Base-by-base conservation (phyloP, 1,140 invertebrate genomes). In the Sycophila sp. region DNA sequence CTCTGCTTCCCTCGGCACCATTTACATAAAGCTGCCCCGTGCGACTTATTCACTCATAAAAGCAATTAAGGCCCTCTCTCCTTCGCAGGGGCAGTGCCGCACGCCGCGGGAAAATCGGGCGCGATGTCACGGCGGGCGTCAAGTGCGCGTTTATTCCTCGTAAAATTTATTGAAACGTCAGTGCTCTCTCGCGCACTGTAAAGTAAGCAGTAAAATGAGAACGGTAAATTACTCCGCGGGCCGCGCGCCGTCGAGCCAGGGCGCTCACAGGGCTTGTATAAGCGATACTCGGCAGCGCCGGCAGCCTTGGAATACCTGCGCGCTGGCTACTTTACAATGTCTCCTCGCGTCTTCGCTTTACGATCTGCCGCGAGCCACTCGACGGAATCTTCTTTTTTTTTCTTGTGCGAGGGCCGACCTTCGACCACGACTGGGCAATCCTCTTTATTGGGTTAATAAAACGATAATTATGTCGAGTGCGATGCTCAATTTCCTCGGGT, bases 361-460 rank as follows among this genome's bases (percentile, higher is more conserved):
- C 30, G 63, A 65, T 47, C 34, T 65, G 11, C 49, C 19, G 49
- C 47, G n/a, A 30, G 19, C n/a, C n/a, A n/a, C n/a, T n/a, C n/a
- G n/a, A n/a, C n/a, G n/a, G n/a, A n/a, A n/a, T n/a, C n/a, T n/a
- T n/a, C n/a, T n/a, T n/a, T n/a, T n/a, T 65, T 65, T 65, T 65
- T 55, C 26, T 7, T 17, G 19, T 2, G 6, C 30, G 10, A 40
- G n/a, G 19, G 4, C 17, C 19, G 1, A 26, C 40, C 28, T 26
- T 17, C 40, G 24, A 26, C 11, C n/a, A n/a, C 58, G 4, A n/a
- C 13, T 11, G 7, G 26, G 58, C 36, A 36, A 42, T 49, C 40
- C 47, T 68, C 55, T 68, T 68, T 59, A 59, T 67, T 68, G 32
- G 65, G 15, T 47, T 49, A 68, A 68, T 68, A 59, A 68, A 68